Evolutionary conservation across 2,888 invertebrate genomes (phyloP).

Genomic region (Ochlodes sylvanus): DNA sequence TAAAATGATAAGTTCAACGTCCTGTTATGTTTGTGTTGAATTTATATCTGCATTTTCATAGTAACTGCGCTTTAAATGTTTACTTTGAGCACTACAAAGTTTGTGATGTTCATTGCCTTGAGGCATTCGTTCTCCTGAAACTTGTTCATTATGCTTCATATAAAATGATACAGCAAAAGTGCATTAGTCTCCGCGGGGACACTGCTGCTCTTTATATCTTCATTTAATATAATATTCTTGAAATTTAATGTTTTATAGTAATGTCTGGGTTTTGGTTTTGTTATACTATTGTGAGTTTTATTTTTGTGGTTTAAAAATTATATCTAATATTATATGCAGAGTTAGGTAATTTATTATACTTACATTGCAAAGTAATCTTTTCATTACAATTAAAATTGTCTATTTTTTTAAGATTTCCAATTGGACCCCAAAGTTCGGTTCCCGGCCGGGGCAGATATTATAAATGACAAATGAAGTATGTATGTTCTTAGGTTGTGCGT

Average conservation of each 20-base stretch:
- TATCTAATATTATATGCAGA: background rate
- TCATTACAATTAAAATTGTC: too few species aligned
- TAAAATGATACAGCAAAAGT: slow-evolving; percentile 8
- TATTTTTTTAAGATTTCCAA: too few species aligned
- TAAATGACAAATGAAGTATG: too few species aligned
- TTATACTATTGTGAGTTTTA: background rate
- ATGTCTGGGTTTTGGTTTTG: too few species aligned
- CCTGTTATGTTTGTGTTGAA: background rate
- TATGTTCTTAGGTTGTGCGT: too few species aligned
- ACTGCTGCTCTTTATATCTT: background rate
- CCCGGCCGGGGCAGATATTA: too few species aligned
- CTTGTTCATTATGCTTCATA: slow-evolving; percentile 19
- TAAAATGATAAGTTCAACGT: slow-evolving; percentile 3
- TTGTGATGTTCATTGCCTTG: slow-evolving; percentile 22
- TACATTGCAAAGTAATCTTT: too few species aligned
- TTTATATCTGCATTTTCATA: slow-evolving; percentile 16
- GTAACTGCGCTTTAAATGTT: slow-evolving; percentile 8
- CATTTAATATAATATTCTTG: too few species aligned
- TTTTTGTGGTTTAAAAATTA: background rate
- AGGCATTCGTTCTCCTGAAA: slow-evolving; percentile 19
- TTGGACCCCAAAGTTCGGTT: too few species aligned
- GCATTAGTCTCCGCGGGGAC: slow-evolving; percentile 16
- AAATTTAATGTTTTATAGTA: too few species aligned
- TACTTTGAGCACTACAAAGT: slow-evolving; percentile 16
- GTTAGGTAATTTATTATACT: too few species aligned